These are phyloP conservation scores for Oreochromis spilurus DNA, from an alignment of 2,113 vertebrate genomes.

Conservation along the genomic window DNA sequence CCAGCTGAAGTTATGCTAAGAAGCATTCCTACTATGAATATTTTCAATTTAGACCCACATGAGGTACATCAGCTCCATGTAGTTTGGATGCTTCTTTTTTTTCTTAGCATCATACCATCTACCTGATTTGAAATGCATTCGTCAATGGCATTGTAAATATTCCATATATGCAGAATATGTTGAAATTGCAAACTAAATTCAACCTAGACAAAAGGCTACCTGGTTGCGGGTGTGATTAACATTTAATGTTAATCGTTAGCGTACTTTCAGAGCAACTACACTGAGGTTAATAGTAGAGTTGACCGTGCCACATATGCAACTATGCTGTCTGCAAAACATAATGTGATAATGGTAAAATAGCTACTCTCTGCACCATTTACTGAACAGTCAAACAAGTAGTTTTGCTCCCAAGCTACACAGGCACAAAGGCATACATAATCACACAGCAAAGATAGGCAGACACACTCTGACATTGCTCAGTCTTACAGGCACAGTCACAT, in stretches of 20 bases:
- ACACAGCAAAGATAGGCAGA: not conserved
- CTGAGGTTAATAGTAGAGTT: constrained; percentile 59
- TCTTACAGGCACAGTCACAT: not conserved
- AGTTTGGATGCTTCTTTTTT: not conserved
- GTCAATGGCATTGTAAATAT: constrained; percentile 32
- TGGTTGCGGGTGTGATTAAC: constrained; percentile 66
- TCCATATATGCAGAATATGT: constrained; percentile 34
- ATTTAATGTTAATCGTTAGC: constrained; percentile 66
- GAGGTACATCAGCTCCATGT: not conserved
- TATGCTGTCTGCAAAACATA: constrained; percentile 64
- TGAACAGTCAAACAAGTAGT: constrained; percentile 42
- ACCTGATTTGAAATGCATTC: constrained; percentile 46
- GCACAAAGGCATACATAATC: constrained; percentile 9
- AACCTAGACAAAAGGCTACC: not conserved
- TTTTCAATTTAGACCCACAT: not conserved
- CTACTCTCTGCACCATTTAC: constrained; percentile 54
- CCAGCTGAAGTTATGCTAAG: not conserved
- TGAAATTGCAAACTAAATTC: not conserved
- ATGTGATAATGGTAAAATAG: constrained; percentile 60
- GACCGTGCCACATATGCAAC: constrained; percentile 65
- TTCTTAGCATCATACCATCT: constrained; percentile 25
- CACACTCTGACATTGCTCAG: not conserved
- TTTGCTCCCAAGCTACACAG: constrained; percentile 13
- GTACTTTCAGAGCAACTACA: constrained; percentile 59
- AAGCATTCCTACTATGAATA: not conserved